Conservation (phyloP, 2,797 vertebrate species). For the Urosaurus nigricauda region DNA sequence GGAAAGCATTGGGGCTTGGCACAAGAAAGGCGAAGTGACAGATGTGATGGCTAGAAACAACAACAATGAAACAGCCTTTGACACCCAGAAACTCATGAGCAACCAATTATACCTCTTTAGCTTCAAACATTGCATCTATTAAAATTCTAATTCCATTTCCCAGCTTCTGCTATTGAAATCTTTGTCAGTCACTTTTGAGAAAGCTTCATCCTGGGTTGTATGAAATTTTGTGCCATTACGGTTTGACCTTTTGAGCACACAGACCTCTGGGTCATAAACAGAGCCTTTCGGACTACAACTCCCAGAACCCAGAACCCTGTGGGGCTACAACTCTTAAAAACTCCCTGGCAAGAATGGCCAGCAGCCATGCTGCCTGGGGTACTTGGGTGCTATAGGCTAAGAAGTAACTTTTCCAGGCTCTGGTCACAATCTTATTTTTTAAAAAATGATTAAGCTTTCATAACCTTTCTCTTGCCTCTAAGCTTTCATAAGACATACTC, state of each 20-base stretch:
- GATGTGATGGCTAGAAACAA: conserved; percentile 2
- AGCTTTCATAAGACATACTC: background rate
- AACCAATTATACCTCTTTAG: background rate
- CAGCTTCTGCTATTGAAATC: background rate
- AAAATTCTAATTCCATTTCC: background rate
- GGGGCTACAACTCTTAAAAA: too few relatives aligned
- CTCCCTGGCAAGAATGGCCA: too few relatives aligned
- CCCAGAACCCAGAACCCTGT: too few relatives aligned
- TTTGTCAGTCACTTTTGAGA: background rate
- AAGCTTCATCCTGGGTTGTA: too few relatives aligned
- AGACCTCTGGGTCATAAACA: background rate
- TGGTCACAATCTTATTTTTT: background rate
- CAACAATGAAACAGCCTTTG: background rate
- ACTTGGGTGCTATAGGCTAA: background rate
- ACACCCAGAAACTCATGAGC: background rate
- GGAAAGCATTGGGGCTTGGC: background rate
- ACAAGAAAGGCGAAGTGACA: background rate
- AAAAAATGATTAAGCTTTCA: background rate
- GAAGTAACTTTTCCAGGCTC: too few relatives aligned
- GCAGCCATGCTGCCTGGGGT: too few relatives aligned
- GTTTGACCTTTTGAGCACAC: background rate
- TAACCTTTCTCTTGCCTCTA: too few relatives aligned
- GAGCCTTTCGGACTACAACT: too few relatives aligned
- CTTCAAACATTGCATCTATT: background rate
- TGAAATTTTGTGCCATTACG: too few relatives aligned